These are phyloP conservation scores for Anarhynchus alexandrinus DNA, from an alignment of 2,113 vertebrate genomes.

Conservation along the genomic window DNA sequence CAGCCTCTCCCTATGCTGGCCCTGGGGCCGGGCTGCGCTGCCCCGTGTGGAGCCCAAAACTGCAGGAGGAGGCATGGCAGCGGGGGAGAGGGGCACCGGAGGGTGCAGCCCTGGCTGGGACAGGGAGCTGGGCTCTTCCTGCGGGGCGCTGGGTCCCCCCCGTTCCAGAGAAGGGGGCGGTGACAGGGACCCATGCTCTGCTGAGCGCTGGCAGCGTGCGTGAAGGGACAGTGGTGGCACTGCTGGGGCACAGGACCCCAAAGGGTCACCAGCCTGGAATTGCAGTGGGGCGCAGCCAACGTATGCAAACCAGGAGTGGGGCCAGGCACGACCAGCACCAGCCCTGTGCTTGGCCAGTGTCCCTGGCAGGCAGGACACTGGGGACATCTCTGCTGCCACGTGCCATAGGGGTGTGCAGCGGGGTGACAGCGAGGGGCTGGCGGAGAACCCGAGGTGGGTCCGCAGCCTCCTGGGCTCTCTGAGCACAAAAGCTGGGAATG, in stretches of 20 bases:
- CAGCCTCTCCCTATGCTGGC: neutral
- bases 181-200: neutral
- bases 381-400: neutral
- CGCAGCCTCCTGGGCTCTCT: neutral
- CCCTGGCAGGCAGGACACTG: neutral
- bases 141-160: neutral
- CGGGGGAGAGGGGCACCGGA: accelerated
- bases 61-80: neutral
- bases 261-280: neutral
- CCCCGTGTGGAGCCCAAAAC: neutral
- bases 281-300: accelerated
- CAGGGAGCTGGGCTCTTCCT: neutral
- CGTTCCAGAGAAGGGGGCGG: neutral
- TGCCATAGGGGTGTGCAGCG: neutral
- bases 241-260: neutral
- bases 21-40: neutral
- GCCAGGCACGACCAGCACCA: neutral
- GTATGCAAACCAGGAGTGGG: neutral
- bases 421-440: neutral
- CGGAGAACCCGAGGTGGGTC: neutral
- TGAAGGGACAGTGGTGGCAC: neutral
- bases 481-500: neutral
- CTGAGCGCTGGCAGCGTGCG: accelerated
- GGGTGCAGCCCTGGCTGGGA: neutral
- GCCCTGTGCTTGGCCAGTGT: neutral